Percentiles rank a stretch among this genome's conserved stretches.
Conservation (phyloP, 2,113 vertebrate species). For the Terrapene triunguis region DNA sequence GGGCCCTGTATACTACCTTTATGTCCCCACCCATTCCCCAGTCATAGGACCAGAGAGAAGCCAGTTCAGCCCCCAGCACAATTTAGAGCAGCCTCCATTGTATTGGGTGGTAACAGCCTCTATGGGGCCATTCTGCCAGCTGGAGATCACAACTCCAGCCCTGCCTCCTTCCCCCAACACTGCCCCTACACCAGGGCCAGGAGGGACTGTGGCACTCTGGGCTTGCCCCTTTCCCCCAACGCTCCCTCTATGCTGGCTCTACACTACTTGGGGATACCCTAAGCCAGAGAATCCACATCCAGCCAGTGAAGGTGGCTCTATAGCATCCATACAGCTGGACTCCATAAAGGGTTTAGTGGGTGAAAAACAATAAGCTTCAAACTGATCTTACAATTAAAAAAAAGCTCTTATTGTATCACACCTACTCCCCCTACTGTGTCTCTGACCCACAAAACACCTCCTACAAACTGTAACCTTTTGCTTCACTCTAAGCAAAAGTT, state of each 20-base stretch:
- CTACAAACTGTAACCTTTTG: not conserved
- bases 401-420: not conserved
- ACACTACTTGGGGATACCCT: not conserved
- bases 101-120: not conserved
- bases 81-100: not conserved
- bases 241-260: not conserved
- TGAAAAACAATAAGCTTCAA: not conserved
- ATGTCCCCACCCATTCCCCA: not conserved
- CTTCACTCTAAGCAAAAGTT: constrained; percentile 6
- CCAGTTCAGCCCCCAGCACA: not conserved
- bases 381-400: fast-evolving
- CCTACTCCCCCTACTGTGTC: constrained; percentile 39
- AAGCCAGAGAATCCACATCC: not conserved
- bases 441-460: constrained; percentile 23
- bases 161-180: not conserved
- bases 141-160: not conserved
- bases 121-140: not conserved
- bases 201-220: not conserved
- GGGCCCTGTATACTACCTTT: not conserved
- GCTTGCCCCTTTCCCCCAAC: not conserved
- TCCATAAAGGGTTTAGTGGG: not conserved
- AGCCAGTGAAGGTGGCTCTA: not conserved
- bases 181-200: not conserved
- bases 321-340: not conserved
- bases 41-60: not conserved